phyloP scores from a whole-genome alignment of 2,888 invertebrate genomes.

The Tyria jacobaeae region DNA sequence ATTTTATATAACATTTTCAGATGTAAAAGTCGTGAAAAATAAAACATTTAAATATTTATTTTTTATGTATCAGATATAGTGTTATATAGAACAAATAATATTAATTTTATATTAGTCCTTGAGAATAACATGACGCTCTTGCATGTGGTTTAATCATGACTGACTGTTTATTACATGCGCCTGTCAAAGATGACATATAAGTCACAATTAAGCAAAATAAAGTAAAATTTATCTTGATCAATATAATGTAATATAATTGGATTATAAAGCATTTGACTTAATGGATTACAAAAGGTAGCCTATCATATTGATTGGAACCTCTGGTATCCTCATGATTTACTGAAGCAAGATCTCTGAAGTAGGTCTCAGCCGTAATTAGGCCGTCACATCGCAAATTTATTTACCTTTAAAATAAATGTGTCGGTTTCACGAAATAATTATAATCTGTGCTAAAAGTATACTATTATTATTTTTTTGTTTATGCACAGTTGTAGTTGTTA shows the following conservation, averaged over 20 bases:
- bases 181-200: constrained; percentile 59
- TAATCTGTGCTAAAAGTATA: constrained; percentile 51
- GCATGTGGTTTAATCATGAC: constrained; percentile 2
- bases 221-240: constrained; percentile 61
- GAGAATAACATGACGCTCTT: not conserved
- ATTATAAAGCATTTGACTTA: constrained; percentile 65
- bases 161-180: constrained; percentile 32
- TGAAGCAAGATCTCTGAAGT: constrained; percentile 64
- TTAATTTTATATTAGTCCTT: not conserved
- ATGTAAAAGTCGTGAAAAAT: not conserved
- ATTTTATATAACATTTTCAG: not conserved
- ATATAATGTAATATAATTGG: constrained; percentile 68
- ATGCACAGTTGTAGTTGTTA: constrained; percentile 31
- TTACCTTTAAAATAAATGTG: constrained; percentile 71
- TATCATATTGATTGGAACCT: constrained; percentile 54
- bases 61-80: not conserved
- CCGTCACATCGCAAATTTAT: constrained; percentile 74
- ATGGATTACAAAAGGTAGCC: constrained; percentile 62
- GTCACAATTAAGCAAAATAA: constrained; percentile 64
- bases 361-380: constrained; percentile 66
- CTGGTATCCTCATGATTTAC: constrained; percentile 55
- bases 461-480: constrained; percentile 52
- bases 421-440: constrained; percentile 66
- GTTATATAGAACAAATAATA: not conserved
- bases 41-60: too few species aligned